A percentile compares a stretch with the other conserved stretches of the same genome.
Conservation (phyloP, 2,888 invertebrate genomes). For the Camptogramma bilineatum region DNA sequence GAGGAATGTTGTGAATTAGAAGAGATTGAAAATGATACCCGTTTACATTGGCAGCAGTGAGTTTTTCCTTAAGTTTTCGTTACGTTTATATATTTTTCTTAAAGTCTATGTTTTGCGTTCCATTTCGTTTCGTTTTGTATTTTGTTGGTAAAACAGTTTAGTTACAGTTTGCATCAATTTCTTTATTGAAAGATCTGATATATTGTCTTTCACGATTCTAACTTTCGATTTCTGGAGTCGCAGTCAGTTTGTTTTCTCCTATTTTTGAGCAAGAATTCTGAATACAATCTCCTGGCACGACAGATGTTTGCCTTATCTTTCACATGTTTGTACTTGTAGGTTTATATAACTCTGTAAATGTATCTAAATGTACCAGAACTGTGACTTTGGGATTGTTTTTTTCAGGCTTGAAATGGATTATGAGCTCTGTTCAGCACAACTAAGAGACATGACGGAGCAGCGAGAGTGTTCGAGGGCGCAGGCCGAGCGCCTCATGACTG, state of each 20-base stretch:
- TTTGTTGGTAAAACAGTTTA: too few relatives aligned
- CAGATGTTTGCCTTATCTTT: not conserved
- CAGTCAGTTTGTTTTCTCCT: not conserved
- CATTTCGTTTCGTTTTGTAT: too few relatives aligned
- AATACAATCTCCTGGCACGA: not conserved
- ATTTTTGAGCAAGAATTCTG: not conserved
- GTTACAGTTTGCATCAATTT: too few relatives aligned
- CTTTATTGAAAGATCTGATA: too few relatives aligned
- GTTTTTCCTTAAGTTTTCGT: slow-evolving; percentile 43
- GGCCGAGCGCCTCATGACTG: slow-evolving; percentile 73
- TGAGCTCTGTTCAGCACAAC: slow-evolving; percentile 85
- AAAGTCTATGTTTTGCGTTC: too few relatives aligned
- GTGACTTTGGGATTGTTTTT: not conserved
- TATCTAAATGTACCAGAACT: not conserved
- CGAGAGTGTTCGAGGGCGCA: slow-evolving; percentile 82
- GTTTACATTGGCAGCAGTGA: slow-evolving; percentile 86
- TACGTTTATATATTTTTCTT: too few relatives aligned
- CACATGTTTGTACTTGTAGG: too few relatives aligned
- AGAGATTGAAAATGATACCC: slow-evolving; percentile 91
- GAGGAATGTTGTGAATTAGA: slow-evolving; percentile 91
- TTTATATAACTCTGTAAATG: too few relatives aligned
- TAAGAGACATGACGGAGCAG: slow-evolving; percentile 86
- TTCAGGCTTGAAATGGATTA: slow-evolving; percentile 87
- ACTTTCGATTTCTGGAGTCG: too few relatives aligned
- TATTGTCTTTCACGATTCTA: too few relatives aligned